Conservation (phyloP, 2,888 invertebrate genomes). For the Caenorhabditis virilis region DNA sequence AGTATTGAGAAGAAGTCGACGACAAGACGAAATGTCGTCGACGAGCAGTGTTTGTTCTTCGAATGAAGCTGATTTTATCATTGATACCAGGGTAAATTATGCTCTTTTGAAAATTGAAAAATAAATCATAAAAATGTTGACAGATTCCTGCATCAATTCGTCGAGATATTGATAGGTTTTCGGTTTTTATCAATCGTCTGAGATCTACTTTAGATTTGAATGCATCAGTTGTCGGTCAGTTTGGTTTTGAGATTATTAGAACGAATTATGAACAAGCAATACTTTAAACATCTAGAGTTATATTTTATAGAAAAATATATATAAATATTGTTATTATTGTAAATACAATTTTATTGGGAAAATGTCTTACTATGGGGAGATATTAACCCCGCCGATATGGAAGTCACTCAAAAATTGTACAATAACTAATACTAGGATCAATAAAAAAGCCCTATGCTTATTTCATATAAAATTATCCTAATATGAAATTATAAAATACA, state of each 20-base stretch:
- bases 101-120: conserved; percentile 78
- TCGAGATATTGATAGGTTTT: conserved; percentile 62
- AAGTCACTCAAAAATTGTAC: background rate
- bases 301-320: background rate
- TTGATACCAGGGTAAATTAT: conserved; percentile 35
- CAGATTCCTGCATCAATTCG: conserved; percentile 59
- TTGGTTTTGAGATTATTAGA: background rate
- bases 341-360: background rate
- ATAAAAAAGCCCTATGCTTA: too few relatives aligned
- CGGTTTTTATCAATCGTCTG: conserved; percentile 55
- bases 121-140: conserved; percentile 18
- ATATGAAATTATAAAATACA: too few relatives aligned
- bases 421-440: too few relatives aligned
- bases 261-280: background rate
- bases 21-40: conserved; percentile 42
- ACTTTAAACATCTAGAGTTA: too few relatives aligned
- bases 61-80: conserved; percentile 47
- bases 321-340: background rate
- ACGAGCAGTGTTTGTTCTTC: conserved; percentile 53
- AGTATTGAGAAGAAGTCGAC: too few relatives aligned
- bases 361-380: background rate
- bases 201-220: conserved; percentile 52
- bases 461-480: too few relatives aligned
- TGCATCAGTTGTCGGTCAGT: conserved; percentile 49
- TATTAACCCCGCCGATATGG: background rate